These are phyloP conservation scores for Cercopithecus petaurista DNA, from an alignment of 2,797 vertebrate genomes.

Conservation along the genomic window DNA sequence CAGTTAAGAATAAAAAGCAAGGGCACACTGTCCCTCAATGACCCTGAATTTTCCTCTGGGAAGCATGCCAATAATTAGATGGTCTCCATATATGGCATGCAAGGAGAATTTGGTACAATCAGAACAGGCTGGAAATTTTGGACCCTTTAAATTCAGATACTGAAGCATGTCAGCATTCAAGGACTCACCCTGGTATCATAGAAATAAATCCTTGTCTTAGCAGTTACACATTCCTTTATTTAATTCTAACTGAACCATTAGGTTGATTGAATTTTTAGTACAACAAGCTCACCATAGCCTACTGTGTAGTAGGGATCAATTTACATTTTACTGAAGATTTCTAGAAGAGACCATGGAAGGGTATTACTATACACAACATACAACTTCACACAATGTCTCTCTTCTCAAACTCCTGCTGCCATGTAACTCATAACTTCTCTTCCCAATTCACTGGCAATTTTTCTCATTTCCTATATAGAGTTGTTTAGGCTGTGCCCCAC, in stretches of 20 bases:
- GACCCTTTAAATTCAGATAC: neutral
- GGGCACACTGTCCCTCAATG: accelerated
- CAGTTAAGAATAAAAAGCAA: neutral
- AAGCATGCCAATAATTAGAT: neutral
- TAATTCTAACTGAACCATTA: neutral
- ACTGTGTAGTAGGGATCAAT: neutral
- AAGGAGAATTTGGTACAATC: neutral
- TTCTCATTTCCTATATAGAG: neutral
- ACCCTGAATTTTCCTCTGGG: neutral
- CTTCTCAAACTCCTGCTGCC: neutral
- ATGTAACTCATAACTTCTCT: neutral
- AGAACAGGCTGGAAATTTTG: neutral
- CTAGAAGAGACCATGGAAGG: neutral
- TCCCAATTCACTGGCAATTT: neutral
- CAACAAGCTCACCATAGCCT: neutral
- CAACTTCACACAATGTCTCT: neutral
- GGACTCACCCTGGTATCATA: neutral
- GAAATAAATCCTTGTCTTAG: neutral
- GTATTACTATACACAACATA: neutral
- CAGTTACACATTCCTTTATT: neutral
- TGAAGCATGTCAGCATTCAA: neutral
- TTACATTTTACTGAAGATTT: neutral
- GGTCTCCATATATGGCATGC: neutral
- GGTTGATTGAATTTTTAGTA: neutral
- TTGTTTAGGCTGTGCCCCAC: neutral